phyloP scores from a whole-genome alignment of 2,797 vertebrate genomes.

The Cynopterus sphinx region DNA sequence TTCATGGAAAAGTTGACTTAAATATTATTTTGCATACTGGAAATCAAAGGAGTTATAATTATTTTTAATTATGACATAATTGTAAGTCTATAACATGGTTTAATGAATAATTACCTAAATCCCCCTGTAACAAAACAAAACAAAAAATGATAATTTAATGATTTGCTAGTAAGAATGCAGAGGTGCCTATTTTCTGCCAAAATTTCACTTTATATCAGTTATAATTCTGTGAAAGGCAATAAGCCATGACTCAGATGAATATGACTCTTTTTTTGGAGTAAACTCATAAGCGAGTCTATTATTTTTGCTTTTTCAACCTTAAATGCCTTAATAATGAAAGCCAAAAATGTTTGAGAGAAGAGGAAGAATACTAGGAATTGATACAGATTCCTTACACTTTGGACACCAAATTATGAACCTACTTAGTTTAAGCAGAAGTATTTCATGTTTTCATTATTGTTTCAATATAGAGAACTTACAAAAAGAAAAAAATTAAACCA shows the following conservation, averaged over 20 bases:
- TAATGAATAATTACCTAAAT: slow-evolving; percentile 64
- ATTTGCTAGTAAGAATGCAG: slow-evolving; percentile 58
- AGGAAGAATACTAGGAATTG: slow-evolving; percentile 28
- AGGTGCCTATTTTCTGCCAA: slow-evolving; percentile 37
- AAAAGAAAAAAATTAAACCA: slow-evolving; percentile 4
- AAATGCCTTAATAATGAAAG: slow-evolving; percentile 41
- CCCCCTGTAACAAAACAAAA: background rate
- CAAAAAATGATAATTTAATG: background rate
- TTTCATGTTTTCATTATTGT: slow-evolving; percentile 36
- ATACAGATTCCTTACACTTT: slow-evolving; percentile 12
- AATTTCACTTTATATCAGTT: slow-evolving; percentile 53
- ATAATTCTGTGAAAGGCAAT: slow-evolving; percentile 24
- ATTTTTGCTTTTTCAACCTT: slow-evolving; percentile 63
- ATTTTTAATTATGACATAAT: slow-evolving; percentile 68
- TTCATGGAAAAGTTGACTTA: slow-evolving; percentile 54
- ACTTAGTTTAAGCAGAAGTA: slow-evolving; percentile 40
- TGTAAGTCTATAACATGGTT: slow-evolving; percentile 31
- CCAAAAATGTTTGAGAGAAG: background rate
- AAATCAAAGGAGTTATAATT: slow-evolving; percentile 68
- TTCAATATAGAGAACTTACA: slow-evolving; percentile 34
- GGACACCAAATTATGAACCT: slow-evolving; percentile 42
- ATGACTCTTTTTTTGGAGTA: slow-evolving; percentile 40
- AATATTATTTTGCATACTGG: slow-evolving; percentile 57
- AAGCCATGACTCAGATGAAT: background rate
- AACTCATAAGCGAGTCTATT: slow-evolving; percentile 52